Conservation (phyloP, 2,888 invertebrate genomes). For the Rhingia campestris region DNA sequence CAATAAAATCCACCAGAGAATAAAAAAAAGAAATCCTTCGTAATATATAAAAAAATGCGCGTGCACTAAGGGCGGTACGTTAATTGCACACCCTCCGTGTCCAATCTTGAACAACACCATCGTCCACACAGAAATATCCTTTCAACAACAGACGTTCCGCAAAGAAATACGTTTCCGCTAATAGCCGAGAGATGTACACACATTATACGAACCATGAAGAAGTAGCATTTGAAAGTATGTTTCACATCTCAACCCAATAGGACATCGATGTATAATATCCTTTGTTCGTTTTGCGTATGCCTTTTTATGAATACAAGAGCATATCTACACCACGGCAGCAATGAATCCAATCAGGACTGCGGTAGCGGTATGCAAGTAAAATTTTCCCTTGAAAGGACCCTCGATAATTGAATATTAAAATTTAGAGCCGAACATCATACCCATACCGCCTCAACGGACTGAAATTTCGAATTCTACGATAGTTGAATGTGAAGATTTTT, state of each 20-base stretch:
- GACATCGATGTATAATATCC: slow-evolving; percentile 40
- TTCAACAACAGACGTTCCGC: slow-evolving; percentile 66
- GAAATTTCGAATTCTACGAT: slow-evolving; percentile 5
- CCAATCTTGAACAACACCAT: slow-evolving; percentile 65
- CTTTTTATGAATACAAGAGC: slow-evolving; percentile 34
- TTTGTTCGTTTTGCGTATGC: slow-evolving; percentile 24
- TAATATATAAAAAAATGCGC: slow-evolving; percentile 11
- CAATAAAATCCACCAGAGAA: slow-evolving; percentile 71
- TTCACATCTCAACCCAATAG: slow-evolving; percentile 30
- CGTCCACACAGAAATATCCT: slow-evolving; percentile 63
- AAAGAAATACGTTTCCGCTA: slow-evolving; percentile 45
- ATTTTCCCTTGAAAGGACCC: slow-evolving; percentile 63
- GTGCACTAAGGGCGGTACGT: slow-evolving; percentile 57
- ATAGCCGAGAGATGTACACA: slow-evolving; percentile 35
- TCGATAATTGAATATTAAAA: slow-evolving; percentile 73
- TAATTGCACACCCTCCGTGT: slow-evolving; percentile 72
- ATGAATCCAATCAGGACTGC: slow-evolving; percentile 59
- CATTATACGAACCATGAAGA: slow-evolving; percentile 38
- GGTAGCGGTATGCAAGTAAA: slow-evolving; percentile 49
- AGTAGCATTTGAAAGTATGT: slow-evolving; percentile 54
- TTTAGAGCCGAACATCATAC: slow-evolving; percentile 45
- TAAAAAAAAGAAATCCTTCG: slow-evolving; percentile 35
- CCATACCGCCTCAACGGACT: background rate
- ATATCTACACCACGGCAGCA: slow-evolving; percentile 12
- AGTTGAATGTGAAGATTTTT: slow-evolving; percentile 58